Evolutionary conservation across 37 sponge, comb jelly and placozoan species (phyloP), one percentile per base, ranked within the genome.

Genomic region (Petrosia ficiformis): DNA sequence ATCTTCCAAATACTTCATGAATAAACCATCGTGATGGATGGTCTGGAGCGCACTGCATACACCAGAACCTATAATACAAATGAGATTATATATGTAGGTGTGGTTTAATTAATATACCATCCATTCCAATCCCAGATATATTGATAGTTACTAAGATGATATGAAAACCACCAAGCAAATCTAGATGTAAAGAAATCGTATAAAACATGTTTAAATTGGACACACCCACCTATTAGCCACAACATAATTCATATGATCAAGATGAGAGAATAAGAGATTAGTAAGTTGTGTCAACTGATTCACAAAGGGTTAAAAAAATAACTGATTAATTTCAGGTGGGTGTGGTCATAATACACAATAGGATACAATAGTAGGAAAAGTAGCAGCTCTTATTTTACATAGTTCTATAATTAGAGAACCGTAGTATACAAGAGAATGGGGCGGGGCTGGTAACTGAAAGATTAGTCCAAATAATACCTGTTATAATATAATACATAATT

Each of bases 131-230:
- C 76, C 96, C 96, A 95, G 72, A 82, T 80, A 65, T 63, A 97
- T 78, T 91, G 79, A 81, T 81, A 93, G 88, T 97, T 97, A 77
- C 92, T 89, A 26, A 97, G 86, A 67, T 91, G 92, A 38, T 89
- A 79, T 28, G 88, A 85, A 68, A 97, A 97, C 98, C 98, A 97
- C 24, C 70, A 54, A 42, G 93, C 90, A 61, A 96, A 83, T 63
- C 96, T 92, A 52, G 24, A 28, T 4, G 60, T 68, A 5, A 29
- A 72, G 6, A 31, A 56, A 73, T 10, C 5, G 25, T 19, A 19
- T 8, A 48, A 8, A 8, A 48, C 54, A 48, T 14, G 14, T 14
- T 19, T 14, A 19, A 48, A 48, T 48, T 48, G 54, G 14, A 19
- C 54, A 48, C 54, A 48, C 54, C 54, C 14, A 48, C 54, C 54